phyloP scores from a whole-genome alignment of 1,140 invertebrate genomes.

The Atta colombica region DNA sequence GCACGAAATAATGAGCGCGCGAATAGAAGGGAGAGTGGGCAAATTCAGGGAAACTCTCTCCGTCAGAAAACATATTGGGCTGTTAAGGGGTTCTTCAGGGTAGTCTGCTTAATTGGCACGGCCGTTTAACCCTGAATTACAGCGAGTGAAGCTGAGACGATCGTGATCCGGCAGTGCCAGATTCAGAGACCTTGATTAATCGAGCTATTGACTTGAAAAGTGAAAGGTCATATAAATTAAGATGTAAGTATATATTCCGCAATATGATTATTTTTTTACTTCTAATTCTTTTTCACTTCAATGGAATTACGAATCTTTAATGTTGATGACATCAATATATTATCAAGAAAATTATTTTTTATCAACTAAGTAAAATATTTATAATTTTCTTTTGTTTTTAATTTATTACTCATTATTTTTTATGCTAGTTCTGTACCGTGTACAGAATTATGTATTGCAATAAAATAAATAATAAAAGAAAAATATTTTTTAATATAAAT shows the following conservation, averaged over 20 bases:
- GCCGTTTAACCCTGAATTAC: slow-evolving; percentile 79
- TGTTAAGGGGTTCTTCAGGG: slow-evolving; percentile 79
- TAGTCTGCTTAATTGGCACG: slow-evolving; percentile 82
- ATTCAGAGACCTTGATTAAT: slow-evolving; percentile 74
- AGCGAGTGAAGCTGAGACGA: slow-evolving; percentile 48
- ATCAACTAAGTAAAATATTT: neutral
- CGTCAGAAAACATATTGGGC: slow-evolving; percentile 83
- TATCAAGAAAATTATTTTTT: neutral
- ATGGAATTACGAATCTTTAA: neutral
- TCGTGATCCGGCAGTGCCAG: slow-evolving; percentile 64
- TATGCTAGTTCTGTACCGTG: too few species aligned
- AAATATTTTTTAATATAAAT: neutral
- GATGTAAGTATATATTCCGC: neutral
- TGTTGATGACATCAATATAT: neutral
- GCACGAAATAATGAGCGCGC: slow-evolving; percentile 54
- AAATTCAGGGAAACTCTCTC: slow-evolving; percentile 61
- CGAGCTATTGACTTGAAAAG: slow-evolving; percentile 40
- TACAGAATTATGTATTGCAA: neutral
- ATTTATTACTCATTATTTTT: too few species aligned
- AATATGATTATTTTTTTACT: neutral
- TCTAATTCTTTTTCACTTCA: neutral
- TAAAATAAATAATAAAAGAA: neutral
- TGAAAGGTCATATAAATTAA: neutral
- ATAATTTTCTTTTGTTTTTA: too few species aligned
- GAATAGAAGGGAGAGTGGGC: neutral